phyloP scores from a whole-genome alignment of 2,113 vertebrate species.

The Eira barbara region DNA sequence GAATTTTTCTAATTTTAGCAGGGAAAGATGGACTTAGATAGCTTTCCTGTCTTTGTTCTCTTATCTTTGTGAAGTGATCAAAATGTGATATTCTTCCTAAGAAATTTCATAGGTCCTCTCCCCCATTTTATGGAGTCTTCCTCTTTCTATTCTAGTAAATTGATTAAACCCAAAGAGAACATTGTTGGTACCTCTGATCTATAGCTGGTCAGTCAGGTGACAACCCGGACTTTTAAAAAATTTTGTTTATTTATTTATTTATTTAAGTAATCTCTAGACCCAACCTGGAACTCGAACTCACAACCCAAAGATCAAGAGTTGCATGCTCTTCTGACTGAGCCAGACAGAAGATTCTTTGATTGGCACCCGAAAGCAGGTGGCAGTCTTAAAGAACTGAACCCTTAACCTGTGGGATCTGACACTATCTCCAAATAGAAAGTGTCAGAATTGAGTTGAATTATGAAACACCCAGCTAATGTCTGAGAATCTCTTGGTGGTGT shows the following conservation, averaged over 20 bases:
- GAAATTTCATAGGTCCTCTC: background rate
- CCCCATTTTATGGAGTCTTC: background rate
- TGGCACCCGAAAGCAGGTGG: background rate
- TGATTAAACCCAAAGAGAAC: background rate
- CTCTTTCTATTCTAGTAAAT: background rate
- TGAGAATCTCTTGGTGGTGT: background rate
- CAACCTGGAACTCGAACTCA: background rate
- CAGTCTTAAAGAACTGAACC: background rate
- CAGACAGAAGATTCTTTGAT: background rate
- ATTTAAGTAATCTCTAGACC: background rate
- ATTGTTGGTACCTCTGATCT: background rate
- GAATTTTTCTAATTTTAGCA: background rate
- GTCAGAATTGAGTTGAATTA: background rate
- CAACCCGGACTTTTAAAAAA: background rate
- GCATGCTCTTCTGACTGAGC: background rate
- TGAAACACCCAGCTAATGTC: background rate
- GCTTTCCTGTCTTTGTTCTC: background rate
- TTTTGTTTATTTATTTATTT: background rate
- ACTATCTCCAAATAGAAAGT: background rate
- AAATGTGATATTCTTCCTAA: background rate
- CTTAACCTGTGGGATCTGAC: no score
- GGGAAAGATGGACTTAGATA: background rate
- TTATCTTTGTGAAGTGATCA: background rate
- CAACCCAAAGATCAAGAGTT: background rate
- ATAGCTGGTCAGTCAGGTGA: background rate